phyloP scores from a whole-genome alignment of 2,113 vertebrate species.

The Pseudorectes ferrugineus region DNA sequence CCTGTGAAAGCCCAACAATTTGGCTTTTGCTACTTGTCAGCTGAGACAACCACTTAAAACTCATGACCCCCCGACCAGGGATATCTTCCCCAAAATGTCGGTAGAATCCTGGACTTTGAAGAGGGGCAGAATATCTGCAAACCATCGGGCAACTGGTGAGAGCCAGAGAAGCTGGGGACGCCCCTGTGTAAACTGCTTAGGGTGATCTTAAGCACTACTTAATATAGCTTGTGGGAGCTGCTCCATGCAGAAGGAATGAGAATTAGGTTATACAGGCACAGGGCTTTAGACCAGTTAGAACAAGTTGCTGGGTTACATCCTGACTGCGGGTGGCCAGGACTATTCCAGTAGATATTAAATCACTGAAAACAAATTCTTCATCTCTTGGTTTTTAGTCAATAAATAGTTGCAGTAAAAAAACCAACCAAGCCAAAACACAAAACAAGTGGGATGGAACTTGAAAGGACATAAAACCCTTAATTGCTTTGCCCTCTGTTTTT shows the following conservation, averaged over 20 bases:
- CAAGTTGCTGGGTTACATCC: not conserved
- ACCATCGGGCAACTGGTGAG: not conserved
- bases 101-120: not conserved
- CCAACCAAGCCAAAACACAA: not conserved
- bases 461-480: not conserved
- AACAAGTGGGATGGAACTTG: not conserved
- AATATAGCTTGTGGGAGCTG: not conserved
- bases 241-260: not conserved
- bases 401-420: not conserved
- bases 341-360: not conserved
- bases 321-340: not conserved
- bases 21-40: not conserved
- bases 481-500: not conserved
- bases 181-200: constrained; percentile 18
- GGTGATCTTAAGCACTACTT: constrained; percentile 7
- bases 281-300: not conserved
- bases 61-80: fast-evolving
- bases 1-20: not conserved
- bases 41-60: not conserved
- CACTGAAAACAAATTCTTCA: not conserved
- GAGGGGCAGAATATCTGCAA: not conserved
- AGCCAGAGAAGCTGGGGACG: not conserved
- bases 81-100: not conserved
- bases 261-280: not conserved
- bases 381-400: not conserved